A percentile compares a stretch with the other conserved stretches of the same genome.
Evolutionary conservation across 2,888 invertebrate species (phyloP).

Genomic region (Eumerus sabulonum): DNA sequence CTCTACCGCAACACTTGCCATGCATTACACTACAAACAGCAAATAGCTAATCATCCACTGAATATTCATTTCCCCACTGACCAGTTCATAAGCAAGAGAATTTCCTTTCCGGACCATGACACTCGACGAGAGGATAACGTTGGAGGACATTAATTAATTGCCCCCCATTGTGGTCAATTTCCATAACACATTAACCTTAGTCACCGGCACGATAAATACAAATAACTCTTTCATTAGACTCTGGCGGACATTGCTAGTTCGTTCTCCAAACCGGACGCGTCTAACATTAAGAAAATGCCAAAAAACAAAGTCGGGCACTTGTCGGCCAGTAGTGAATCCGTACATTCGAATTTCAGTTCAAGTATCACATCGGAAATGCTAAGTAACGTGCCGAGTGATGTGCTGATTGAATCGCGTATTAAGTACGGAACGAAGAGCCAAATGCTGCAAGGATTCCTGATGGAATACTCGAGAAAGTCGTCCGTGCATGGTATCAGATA

Average conservation of each 20-base stretch:
- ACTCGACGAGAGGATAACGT: too few relatives aligned
- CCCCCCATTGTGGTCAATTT: too few relatives aligned
- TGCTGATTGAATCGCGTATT: conserved; percentile 76
- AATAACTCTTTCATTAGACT: background rate
- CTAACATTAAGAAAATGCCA: conserved; percentile 14
- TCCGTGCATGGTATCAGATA: conserved; percentile 77
- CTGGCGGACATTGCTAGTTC: conserved; percentile 23
- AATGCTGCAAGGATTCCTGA: conserved; percentile 74
- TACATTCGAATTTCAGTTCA: background rate
- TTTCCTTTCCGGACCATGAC: too few relatives aligned
- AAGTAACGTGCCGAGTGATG: conserved; percentile 77
- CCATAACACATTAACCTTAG: too few relatives aligned
- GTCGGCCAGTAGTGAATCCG: conserved; percentile 26
- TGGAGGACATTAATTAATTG: too few relatives aligned
- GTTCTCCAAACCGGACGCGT: background rate
- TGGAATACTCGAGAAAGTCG: conserved; percentile 76
- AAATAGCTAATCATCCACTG: too few relatives aligned
- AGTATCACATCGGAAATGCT: conserved; percentile 72
- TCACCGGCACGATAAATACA: too few relatives aligned
- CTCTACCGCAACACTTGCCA: too few relatives aligned
- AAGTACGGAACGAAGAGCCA: conserved; percentile 75
- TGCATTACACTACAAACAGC: too few relatives aligned
- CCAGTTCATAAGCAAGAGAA: too few relatives aligned
- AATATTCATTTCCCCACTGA: too few relatives aligned
- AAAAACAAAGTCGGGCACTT: conserved; percentile 29